Evolutionary conservation across 2,797 vertebrate species (phyloP).

Genomic region (Nannoperca obscura): DNA sequence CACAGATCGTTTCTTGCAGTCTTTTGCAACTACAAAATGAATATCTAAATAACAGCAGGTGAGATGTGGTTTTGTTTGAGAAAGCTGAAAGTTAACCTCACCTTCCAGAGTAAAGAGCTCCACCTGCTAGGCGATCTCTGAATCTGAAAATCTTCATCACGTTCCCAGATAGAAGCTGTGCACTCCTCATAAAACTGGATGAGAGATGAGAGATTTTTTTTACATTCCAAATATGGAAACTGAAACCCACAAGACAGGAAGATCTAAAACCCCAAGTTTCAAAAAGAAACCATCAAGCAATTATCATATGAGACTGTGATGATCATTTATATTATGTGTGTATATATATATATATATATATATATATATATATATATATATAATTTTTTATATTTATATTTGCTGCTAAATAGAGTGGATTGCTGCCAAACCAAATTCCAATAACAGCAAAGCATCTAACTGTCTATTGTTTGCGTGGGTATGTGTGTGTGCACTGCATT

Average conservation of each 20-base stretch:
- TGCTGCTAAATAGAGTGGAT: no score
- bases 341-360: no score
- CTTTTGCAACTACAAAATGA: not conserved
- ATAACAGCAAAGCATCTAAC: no score
- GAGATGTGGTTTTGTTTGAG: not conserved
- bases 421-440: no score
- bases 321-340: no score
- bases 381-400: no score
- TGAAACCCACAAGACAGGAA: not conserved
- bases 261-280: not conserved
- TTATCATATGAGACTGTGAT: not conserved
- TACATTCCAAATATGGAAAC: slow-evolving; percentile 10
- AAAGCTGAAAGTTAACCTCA: slow-evolving; percentile 60
- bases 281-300: not conserved
- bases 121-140: slow-evolving; percentile 97
- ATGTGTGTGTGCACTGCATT: slow-evolving; percentile 6
- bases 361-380: no score
- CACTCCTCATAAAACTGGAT: slow-evolving; percentile 97
- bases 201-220: slow-evolving; percentile 9
- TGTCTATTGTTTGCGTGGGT: not conserved
- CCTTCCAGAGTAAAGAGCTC: slow-evolving; percentile 99
- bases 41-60: not conserved
- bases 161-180: slow-evolving; percentile 98
- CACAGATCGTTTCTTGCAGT: not conserved
- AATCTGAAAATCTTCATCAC: slow-evolving; percentile 98